phyloP scores from a whole-genome alignment of 2,888 invertebrate genomes.

The Dendrolimus houi region DNA sequence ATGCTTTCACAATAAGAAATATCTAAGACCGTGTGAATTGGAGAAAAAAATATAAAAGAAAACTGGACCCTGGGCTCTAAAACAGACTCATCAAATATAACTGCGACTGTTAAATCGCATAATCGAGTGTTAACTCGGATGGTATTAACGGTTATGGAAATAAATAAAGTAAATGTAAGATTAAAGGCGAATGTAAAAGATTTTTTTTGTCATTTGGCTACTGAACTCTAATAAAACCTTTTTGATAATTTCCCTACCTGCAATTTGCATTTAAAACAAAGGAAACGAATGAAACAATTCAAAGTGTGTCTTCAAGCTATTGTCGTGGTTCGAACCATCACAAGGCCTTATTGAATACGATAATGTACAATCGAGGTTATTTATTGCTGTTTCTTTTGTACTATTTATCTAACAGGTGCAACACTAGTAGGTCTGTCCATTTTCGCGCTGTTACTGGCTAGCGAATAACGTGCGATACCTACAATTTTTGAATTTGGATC shows the following conservation, averaged over 20 bases:
- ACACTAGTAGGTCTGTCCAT: slow-evolving; percentile 2
- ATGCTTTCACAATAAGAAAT: too few species aligned
- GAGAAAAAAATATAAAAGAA: too few species aligned
- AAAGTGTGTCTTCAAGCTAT: not conserved
- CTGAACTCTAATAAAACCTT: too few species aligned
- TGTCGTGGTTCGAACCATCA: not conserved
- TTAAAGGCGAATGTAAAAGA: too few species aligned
- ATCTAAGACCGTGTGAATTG: too few species aligned
- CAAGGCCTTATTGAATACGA: not conserved
- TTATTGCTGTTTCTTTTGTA: not conserved
- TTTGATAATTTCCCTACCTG: not conserved
- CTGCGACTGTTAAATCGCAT: too few species aligned
- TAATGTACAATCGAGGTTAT: not conserved
- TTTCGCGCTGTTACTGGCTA: not conserved
- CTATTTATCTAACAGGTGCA: not conserved
- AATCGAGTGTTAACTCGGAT: too few species aligned
- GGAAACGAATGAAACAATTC: not conserved
- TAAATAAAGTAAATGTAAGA: too few species aligned
- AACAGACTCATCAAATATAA: too few species aligned
- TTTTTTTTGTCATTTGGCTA: too few species aligned
- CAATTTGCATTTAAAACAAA: not conserved
- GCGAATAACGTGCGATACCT: not conserved
- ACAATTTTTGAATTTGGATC: not conserved
- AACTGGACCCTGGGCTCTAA: too few species aligned
- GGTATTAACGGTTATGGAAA: too few species aligned